These are phyloP conservation scores for Drosophila gaucha DNA, from an alignment of 2,888 invertebrate species.

Conservation along the genomic window DNA sequence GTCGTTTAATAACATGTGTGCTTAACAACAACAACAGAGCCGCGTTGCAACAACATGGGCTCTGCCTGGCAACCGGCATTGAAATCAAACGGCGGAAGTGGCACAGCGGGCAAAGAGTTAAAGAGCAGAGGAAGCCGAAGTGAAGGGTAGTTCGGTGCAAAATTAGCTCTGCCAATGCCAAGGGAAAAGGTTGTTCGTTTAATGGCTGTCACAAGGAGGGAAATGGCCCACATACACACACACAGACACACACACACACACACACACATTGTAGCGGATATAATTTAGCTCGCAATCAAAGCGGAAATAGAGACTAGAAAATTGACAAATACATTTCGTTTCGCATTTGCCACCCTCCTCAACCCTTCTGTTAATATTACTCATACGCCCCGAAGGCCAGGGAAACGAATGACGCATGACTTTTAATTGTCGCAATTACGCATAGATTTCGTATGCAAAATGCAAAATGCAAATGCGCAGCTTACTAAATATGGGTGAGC, in stretches of 20 bases:
- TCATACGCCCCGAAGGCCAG: slow-evolving; percentile 31
- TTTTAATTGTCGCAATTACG: slow-evolving; percentile 55
- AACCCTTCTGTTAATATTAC: slow-evolving; percentile 44
- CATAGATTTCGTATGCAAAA: slow-evolving; percentile 41
- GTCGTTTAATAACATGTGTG: slow-evolving; percentile 48
- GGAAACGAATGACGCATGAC: slow-evolving; percentile 45
- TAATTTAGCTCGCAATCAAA: slow-evolving; percentile 67
- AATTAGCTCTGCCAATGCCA: slow-evolving; percentile 71
- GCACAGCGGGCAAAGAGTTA: slow-evolving; percentile 16
- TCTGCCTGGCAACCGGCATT: slow-evolving; percentile 50
- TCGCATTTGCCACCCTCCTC: background rate
- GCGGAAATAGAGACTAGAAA: slow-evolving; percentile 69
- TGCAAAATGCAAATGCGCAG: slow-evolving; percentile 17
- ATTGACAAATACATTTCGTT: slow-evolving; percentile 37
- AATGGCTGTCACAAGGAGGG: slow-evolving; percentile 49
- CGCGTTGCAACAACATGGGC: slow-evolving; percentile 11
- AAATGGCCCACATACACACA: slow-evolving; percentile 52
- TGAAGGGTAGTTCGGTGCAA: slow-evolving; percentile 25
- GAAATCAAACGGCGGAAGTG: slow-evolving; percentile 77
- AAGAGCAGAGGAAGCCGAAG: slow-evolving; percentile 4
- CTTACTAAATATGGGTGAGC: slow-evolving; percentile 20
- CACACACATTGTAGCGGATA: slow-evolving; percentile 49
- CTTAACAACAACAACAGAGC: slow-evolving; percentile 33
- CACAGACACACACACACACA: slow-evolving; percentile 16
- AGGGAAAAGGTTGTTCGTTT: slow-evolving; percentile 26